These are phyloP conservation scores for Brenthis ino DNA, from an alignment of 2,888 invertebrate species.

Conservation along the genomic window DNA sequence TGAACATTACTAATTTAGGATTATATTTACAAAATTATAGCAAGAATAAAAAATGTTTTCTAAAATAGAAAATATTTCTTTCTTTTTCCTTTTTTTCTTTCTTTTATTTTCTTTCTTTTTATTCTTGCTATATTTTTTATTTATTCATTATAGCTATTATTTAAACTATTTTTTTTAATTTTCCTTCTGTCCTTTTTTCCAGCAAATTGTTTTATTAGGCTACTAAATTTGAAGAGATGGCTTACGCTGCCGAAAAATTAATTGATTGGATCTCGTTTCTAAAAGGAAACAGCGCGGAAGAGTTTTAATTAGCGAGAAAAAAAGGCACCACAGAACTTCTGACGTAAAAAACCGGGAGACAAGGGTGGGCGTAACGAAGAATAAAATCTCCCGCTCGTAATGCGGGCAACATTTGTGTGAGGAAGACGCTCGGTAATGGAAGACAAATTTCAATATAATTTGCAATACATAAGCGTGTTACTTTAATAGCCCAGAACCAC, in stretches of 20 bases:
- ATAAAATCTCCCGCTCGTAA: constrained; percentile 80
- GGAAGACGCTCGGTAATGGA: constrained; percentile 82
- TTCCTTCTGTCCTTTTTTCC: constrained; percentile 68
- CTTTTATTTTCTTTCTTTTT: too few species aligned
- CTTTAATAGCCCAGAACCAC: constrained; percentile 84
- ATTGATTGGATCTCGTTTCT: constrained; percentile 81
- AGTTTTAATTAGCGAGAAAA: constrained; percentile 82
- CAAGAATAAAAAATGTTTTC: neutral
- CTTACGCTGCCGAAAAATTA: constrained; percentile 80
- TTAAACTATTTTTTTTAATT: constrained; percentile 55
- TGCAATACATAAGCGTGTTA: constrained; percentile 84
- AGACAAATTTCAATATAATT: constrained; percentile 84
- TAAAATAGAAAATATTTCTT: too few species aligned
- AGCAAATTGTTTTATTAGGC: constrained; percentile 66
- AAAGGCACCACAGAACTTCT: constrained; percentile 77
- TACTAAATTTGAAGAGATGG: constrained; percentile 76
- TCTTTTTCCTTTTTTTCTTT: too few species aligned
- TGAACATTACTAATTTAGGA: constrained; percentile 8
- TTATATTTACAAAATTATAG: constrained; percentile 3
- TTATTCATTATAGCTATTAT: neutral
- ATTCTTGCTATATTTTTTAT: too few species aligned
- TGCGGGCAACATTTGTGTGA: constrained; percentile 83
- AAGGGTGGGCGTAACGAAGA: constrained; percentile 78
- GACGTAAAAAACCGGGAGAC: constrained; percentile 79
- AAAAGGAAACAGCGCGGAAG: constrained; percentile 81